Evolutionary conservation across 53 echinoderm and acorn worm species (phyloP), one percentile per base, ranked within the genome.

Genomic region (Henricia sp.): DNA sequence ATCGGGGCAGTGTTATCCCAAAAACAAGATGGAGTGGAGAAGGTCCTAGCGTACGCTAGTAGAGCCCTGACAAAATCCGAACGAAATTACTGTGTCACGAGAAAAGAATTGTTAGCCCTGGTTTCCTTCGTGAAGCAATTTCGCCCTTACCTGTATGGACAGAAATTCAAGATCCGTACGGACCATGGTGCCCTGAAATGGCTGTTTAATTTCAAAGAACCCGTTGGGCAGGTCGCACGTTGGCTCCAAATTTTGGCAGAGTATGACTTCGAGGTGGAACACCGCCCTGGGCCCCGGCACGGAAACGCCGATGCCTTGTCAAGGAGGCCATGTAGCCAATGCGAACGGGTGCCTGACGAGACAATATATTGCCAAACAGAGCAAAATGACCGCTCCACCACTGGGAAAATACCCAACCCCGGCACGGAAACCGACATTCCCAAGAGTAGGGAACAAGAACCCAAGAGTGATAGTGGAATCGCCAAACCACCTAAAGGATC

Each of bases 121-220:
- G 66, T 50, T 5, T 50, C 8, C 21, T 17, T 65, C 32, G 50
- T 82, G 12, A 50, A 65, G 32, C 29, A 82, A 3, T 82, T 29
- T 34, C 65, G 24, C 1, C 82, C 33, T 25, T 82, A 82, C 33
- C 65, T 82, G 29, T 82, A 82, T 63, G 82, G 82, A 26, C 30
- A 32, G 30, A 42, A 43, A 21, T 82, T 82, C 50, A 25, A 16
- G 14, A 2, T 48, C 17, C 50, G 82, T 6, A 82, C 48, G 32
- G 82, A 82, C 66, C 66, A 64, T 44, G 54, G 65, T 11, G 51
- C 52, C 28, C 34, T 83, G 50, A 66, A 68, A 51, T 83, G 83
- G 83, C 35, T 83, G 34, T 67, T 52, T 21, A n/a, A 53, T 5
- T 52, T 83, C 30, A 27, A 37, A 52, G 52, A 67, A 23, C 83